Conservation (phyloP, 2,888 invertebrate genomes). For the Ophraella communa region DNA sequence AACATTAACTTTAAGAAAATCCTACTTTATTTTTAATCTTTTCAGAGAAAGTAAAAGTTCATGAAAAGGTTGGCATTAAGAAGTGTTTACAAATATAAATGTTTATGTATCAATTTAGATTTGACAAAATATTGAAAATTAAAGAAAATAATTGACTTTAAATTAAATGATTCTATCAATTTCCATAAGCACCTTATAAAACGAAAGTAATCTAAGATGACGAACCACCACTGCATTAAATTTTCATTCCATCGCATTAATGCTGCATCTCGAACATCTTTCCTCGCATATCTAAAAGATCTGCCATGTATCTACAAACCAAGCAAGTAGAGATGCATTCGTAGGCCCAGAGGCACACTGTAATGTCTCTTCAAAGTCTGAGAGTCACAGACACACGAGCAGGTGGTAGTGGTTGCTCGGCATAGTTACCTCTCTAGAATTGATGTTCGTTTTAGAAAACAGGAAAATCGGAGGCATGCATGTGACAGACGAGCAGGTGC, state of each 20-base stretch:
- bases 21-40: no score
- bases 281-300: conserved; percentile 13
- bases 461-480: conserved; percentile 14
- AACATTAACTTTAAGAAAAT: no score
- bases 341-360: conserved; percentile 12
- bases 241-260: conserved; percentile 7
- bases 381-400: conserved; percentile 18
- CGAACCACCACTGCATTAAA: conserved; percentile 5
- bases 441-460: conserved; percentile 15
- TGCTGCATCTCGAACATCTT: neutral
- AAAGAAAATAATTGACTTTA: no score
- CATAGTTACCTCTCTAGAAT: conserved; percentile 1
- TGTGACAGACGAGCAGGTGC: conserved; percentile 26
- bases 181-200: neutral
- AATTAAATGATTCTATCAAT: no score
- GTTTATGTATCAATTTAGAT: no score
- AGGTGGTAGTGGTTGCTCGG: conserved; percentile 17
- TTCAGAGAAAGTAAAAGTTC: no score
- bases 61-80: no score
- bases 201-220: neutral
- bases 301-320: conserved; percentile 1
- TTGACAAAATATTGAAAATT: no score
- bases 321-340: neutral
- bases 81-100: no score
- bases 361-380: conserved; percentile 11